Base-by-base conservation (phyloP, 2,113 vertebrate species). In the Dicaeum eximium region DNA sequence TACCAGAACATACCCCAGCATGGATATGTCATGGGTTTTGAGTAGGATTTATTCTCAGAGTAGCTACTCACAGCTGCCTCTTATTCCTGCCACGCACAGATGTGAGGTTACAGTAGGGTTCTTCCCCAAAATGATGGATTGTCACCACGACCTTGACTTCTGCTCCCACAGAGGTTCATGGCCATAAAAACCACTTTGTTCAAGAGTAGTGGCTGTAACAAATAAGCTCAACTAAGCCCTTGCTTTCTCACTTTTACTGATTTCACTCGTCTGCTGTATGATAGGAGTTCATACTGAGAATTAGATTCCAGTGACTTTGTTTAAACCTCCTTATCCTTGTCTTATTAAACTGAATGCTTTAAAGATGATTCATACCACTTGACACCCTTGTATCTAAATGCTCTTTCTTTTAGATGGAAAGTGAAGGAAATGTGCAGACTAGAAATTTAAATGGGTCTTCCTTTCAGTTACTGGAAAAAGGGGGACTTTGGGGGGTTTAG, bases 331-430 rank as follows among this genome's bases (percentile, higher is more conserved):
- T 98, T 98, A 93, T 97, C 97, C 97, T 97, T 97, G 96, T 97
- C 97, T 98, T 97, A 98, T 98, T 98, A 97, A 98, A 97, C 95
- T 80, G 92, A 97, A 97, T 96, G 73, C 97, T 97, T 98, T 91
- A 95, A 97, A 96, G 96, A 88, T 95, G 95, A 97, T 95, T 97
- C 96, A 58, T 80, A 57, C 50, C 23, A 54, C 95, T 96, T 84
- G 82, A 84, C 92, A 80, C 85, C 40, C 75, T 77, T 51, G 14
- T 30, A 56, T 88, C 65, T 69, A 88, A 96, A 48, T 64, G 65
- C 11, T 71, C 60, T 35, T 57, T 88, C 51, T 89, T 89, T 81
- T 64, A 35, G 44, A 40, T 61, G 20, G 40, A 33, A 65, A 60
- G 51, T 40, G 60, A 84, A 88, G 44, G 79, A 60, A 64, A 75